These are phyloP conservation scores for Monoplex corrugatus DNA, from an alignment of 2,888 invertebrate genomes.

Conservation along the genomic window DNA sequence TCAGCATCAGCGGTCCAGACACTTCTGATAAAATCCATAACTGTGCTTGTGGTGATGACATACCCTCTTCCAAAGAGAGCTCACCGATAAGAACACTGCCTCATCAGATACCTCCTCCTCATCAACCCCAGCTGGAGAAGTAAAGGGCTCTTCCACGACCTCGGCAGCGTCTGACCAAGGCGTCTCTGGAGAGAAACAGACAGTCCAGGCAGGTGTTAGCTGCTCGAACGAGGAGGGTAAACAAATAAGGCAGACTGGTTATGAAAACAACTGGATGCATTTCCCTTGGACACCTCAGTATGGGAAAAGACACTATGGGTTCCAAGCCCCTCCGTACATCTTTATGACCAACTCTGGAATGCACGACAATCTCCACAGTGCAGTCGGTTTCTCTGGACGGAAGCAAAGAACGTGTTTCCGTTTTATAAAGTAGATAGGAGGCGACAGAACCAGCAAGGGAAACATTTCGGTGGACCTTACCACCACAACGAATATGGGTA, in stretches of 20 bases:
- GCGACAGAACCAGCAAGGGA: neutral
- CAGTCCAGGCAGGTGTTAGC: neutral
- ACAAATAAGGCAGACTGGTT: neutral
- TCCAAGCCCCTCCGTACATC: neutral
- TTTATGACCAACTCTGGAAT: neutral
- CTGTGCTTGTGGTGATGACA: too few species aligned
- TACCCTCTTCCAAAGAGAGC: too few species aligned
- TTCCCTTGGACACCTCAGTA: neutral
- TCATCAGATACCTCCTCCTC: too few species aligned
- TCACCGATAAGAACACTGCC: too few species aligned
- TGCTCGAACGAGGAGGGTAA: neutral
- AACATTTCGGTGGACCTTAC: neutral
- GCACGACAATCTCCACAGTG: too few species aligned
- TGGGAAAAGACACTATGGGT: neutral
- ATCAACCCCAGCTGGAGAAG: too few species aligned
- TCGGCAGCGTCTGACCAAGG: neutral
- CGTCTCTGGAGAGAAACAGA: neutral
- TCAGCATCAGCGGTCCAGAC: too few species aligned
- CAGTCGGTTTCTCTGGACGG: too few species aligned
- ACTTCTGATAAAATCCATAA: too few species aligned
- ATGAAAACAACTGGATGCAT: neutral
- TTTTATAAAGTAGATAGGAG: neutral
- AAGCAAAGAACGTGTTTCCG: neutral
- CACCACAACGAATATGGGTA: neutral
- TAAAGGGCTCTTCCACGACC: too few species aligned